phyloP scores from a whole-genome alignment of 2,888 invertebrate species.

The Arctia plantaginis region DNA sequence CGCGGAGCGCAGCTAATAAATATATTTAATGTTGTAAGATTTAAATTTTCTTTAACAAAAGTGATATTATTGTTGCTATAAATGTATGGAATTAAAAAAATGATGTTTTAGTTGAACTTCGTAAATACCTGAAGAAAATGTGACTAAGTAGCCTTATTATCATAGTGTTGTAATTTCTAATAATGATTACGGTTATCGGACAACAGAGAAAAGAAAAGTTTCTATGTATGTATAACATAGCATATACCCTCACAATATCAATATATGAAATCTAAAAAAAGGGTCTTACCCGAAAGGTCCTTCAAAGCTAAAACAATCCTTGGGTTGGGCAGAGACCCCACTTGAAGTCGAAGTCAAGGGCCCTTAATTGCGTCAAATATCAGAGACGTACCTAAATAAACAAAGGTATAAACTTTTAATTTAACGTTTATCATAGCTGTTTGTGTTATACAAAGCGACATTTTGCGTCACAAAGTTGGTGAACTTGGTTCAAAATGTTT shows the following conservation, averaged over 20 bases:
- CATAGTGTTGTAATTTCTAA: neutral
- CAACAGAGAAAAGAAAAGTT: neutral
- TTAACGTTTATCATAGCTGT: constrained; percentile 49
- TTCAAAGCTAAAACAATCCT: constrained; percentile 18
- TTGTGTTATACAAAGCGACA: constrained; percentile 42
- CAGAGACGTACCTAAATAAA: constrained; percentile 31
- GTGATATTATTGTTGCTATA: too few species aligned
- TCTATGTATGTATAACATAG: neutral
- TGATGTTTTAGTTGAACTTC: neutral
- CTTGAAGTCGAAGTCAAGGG: constrained; percentile 12
- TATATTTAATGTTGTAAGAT: too few species aligned
- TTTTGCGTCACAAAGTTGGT: constrained; percentile 66
- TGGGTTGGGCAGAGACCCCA: constrained; percentile 7
- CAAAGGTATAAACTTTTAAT: constrained; percentile 51
- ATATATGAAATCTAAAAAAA: constrained; percentile 1
- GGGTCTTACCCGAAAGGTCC: constrained; percentile 4
- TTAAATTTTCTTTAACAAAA: neutral
- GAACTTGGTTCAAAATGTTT: constrained; percentile 69
- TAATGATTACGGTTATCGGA: neutral
- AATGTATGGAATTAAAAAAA: too few species aligned
- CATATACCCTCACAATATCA: neutral
- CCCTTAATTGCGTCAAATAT: constrained; percentile 32
- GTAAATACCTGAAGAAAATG: neutral
- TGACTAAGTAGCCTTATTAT: too few species aligned
- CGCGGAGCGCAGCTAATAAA: too few species aligned